Base-by-base conservation (phyloP, 2,113 vertebrate genomes). In the Acanthisitta chloris region DNA sequence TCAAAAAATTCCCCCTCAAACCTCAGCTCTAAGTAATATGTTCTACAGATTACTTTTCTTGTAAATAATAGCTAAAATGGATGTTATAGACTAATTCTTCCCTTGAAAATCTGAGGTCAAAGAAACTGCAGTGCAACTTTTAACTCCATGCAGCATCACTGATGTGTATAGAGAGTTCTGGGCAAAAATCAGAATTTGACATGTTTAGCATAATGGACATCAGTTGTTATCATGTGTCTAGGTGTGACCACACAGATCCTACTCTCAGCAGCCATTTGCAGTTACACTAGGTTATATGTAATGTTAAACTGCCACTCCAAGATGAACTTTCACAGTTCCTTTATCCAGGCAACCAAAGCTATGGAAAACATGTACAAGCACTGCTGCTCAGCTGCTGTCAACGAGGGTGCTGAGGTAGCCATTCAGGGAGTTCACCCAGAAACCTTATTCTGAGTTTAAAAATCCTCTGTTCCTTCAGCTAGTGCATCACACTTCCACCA, bases 131-230 rank as follows among this genome's bases (percentile, higher is more conserved):
- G 36, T 15, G 18, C 4, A 33, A 38, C 16, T 89, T 89, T 93
- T 73, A 69, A 52, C 9, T 61, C 38, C 26, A 43, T 16, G 34
- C 1, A 38, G 8, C 38, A 36, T 42, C 58, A n/a, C 31, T 65
- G 43, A 45, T 54, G 8, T 26, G 3, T 17, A 17, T 9, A 45
- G 57, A 25, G 25, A 42, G 13, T 29, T 73, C 31, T 57, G 25
- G 58, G 23, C 19, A 51, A 46, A 58, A 86, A 61, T 6, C 21
- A 57, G 45, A 83, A 42, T 86, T 42, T 52, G 31, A 7, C 88
- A 43, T 1, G 0, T 46, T 80, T 61, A 48, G 7, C 25, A 3
- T 29, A 80, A 55, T 2, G 8, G 34, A 23, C 0, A 1, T 48
- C 17, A 43, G 33, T 9, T 24, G 45, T 19, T 29, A 14, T 40